These are phyloP conservation scores for Standfussiana lucernea DNA, from an alignment of 2,888 invertebrate species.

Conservation along the genomic window DNA sequence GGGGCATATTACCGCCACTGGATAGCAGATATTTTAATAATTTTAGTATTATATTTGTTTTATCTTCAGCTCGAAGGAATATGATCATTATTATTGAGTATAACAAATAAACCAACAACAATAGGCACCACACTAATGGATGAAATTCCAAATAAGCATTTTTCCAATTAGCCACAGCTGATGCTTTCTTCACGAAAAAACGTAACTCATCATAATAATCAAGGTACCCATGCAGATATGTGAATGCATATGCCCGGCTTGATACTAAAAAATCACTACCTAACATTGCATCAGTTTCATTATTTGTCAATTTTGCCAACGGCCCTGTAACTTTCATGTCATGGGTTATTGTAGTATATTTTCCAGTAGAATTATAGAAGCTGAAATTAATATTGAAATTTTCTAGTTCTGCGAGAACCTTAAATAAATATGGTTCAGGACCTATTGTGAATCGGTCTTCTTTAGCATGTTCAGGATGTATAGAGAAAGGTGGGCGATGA, in stretches of 20 bases:
- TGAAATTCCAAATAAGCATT: background rate
- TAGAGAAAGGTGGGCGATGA: conserved; percentile 48
- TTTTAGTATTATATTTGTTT: conserved; percentile 45
- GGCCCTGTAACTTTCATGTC: conserved; percentile 44
- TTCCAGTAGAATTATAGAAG: conserved; percentile 13
- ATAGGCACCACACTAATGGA: background rate
- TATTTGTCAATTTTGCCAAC: conserved; percentile 40
- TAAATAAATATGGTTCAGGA: conserved; percentile 52
- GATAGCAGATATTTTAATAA: conserved; percentile 43
- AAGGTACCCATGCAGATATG: conserved; percentile 46
- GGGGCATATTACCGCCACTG: conserved; percentile 23
- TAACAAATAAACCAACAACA: conserved; percentile 1
- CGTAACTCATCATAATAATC: conserved; percentile 49
- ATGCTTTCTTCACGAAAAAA: conserved; percentile 44
- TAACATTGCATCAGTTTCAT: conserved; percentile 50
- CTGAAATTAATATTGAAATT: conserved; percentile 45
- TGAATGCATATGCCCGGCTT: conserved; percentile 37
- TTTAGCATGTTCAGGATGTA: conserved; percentile 46
- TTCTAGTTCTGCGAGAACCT: conserved; percentile 47
- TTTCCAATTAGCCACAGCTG: conserved; percentile 13
- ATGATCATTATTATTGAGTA: conserved; percentile 38
- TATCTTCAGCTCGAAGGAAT: conserved; percentile 46
- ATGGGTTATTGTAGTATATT: conserved; percentile 16
- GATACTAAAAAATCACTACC: conserved; percentile 41
- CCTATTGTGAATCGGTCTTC: conserved; percentile 29